Evolutionary conservation across 92 coral and sea anemone genomes (phyloP), one percentile per base, ranked within the genome.

Genomic region (Micromussa lordhowensis): DNA sequence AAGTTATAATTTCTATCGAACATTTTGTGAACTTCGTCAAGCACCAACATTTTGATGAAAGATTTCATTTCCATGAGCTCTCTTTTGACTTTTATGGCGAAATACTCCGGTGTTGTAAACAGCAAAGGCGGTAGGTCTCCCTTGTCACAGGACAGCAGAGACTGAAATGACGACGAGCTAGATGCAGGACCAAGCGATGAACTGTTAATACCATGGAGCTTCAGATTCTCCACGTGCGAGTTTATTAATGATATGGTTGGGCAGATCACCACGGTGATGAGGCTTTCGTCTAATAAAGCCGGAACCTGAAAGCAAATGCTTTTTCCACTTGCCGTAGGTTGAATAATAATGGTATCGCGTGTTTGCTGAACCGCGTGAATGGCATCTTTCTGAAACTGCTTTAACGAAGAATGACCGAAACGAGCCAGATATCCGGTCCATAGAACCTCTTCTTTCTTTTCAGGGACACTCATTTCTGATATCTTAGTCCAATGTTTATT

Each of bases 301-400:
- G 87, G 87, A 29, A 83, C 14, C 77, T 83, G 87, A 83, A 35
- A 83, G 24, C 87, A 83, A 4, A 68, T 2, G 77, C 87, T 68
- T 83, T 83, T 83, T 29, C n/a, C 87, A 5, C 87, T 69, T 21
- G 58, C 87, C 14, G 87, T 83, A 63, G 82, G 87, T 31, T 76
- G 79, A 24, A 76, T 76, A 17, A 76, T 49, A 17, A 48, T 49
- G 18, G 77, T 9, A 80, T 84, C 63, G 44, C 34, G 31, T 1
- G 21, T 28, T 53, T 15, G 14, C 22, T 79, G 38, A 54, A 53
- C 82, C n/a, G 82, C 48, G 11, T 55, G 68, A 54, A 79, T 32
- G 19, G 91, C 91, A 44, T 88, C 28, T 53, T 16, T 72, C 77
- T 82, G 88, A 35, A 88, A 88, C 10, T 28, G 44, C 24, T 88